phyloP scores from a whole-genome alignment of 2,797 vertebrate species.

The Halcyon chelicuti region DNA sequence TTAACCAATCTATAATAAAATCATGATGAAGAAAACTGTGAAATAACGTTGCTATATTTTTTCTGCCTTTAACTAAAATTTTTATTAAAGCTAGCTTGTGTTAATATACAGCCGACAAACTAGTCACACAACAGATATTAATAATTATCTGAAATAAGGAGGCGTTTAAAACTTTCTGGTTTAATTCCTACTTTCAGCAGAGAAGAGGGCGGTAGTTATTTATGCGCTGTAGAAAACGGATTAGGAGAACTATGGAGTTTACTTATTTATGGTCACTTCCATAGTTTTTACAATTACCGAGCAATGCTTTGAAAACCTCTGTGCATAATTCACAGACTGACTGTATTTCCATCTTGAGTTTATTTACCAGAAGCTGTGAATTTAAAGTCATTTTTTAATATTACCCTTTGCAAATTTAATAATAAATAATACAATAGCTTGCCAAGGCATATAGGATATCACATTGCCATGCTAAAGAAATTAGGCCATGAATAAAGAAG shows the following conservation, averaged over 20 bases:
- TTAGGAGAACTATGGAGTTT: constrained; percentile 10
- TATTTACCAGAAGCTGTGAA: constrained; percentile 54
- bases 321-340: constrained; percentile 50
- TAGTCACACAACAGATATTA: neutral
- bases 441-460: constrained; percentile 11
- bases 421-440: constrained; percentile 27
- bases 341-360: constrained; percentile 44
- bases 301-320: constrained; percentile 20
- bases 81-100: neutral
- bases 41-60: neutral
- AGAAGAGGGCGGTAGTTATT: neutral
- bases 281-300: constrained; percentile 20
- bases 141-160: neutral
- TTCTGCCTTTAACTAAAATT: neutral
- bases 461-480: constrained; percentile 20
- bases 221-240: neutral
- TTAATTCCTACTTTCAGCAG: neutral
- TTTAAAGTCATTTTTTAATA: constrained; percentile 45
- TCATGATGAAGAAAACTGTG: neutral
- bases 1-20: neutral
- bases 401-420: constrained; percentile 60
- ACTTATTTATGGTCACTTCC: constrained; percentile 62
- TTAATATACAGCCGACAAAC: neutral
- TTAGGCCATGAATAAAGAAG: constrained; percentile 21
- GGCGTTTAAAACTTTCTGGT: neutral